Percentiles rank a stretch among this genome's conserved stretches.
Conservation (phyloP, 1,140 invertebrate species). For the Lysiphlebus fabarum region DNA sequence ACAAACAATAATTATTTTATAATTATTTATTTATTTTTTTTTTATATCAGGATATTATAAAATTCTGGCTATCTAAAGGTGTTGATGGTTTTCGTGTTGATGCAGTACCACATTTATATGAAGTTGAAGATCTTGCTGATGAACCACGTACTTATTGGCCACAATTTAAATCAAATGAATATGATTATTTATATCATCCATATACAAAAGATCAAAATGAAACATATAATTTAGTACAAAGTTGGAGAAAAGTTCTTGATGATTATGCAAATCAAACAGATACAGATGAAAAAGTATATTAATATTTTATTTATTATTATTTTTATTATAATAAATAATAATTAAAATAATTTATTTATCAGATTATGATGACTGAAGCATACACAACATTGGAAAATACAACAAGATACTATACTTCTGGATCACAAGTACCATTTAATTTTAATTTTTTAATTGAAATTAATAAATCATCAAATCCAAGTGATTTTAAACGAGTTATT, state of each 20-base stretch:
- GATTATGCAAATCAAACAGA: conserved; percentile 52
- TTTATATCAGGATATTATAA: conserved; percentile 59
- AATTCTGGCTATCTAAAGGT: conserved; percentile 72
- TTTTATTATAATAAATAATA: background rate
- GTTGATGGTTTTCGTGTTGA: conserved; percentile 75
- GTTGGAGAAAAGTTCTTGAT: conserved; percentile 65
- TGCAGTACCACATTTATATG: conserved; percentile 61
- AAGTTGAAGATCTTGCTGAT: conserved; percentile 57
- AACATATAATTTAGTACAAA: conserved; percentile 60
- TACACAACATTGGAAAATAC: conserved; percentile 61
- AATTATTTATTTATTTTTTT: background rate
- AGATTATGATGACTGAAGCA: conserved; percentile 73
- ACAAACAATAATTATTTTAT: no score
- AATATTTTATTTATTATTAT: background rate
- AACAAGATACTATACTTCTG: conserved; percentile 61
- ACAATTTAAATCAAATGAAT: conserved; percentile 47
- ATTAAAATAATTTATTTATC: conserved; percentile 2
- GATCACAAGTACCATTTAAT: conserved; percentile 69
- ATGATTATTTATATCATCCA: conserved; percentile 62
- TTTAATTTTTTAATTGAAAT: conserved; percentile 62
- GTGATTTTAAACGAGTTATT: conserved; percentile 53
- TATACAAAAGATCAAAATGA: conserved; percentile 62
- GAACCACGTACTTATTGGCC: conserved; percentile 56
- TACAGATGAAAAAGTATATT: conserved; percentile 31
- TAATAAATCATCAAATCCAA: conserved; percentile 44